These are phyloP conservation scores for Fulmarus glacialis DNA, from an alignment of 2,113 vertebrate genomes.

Conservation along the genomic window DNA sequence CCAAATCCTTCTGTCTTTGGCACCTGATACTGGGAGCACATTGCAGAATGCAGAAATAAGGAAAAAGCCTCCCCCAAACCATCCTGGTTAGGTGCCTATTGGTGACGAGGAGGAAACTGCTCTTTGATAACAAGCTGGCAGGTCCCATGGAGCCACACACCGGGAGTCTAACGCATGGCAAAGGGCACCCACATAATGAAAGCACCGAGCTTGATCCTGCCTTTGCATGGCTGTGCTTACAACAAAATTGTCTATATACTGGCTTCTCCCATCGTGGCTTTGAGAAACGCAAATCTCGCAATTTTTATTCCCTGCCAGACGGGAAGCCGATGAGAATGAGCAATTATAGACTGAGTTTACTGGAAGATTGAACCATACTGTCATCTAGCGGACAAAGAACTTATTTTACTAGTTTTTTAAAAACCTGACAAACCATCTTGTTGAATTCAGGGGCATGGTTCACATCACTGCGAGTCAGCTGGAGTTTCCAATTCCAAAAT, in stretches of 20 bases:
- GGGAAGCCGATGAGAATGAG: background rate
- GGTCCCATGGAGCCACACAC: background rate
- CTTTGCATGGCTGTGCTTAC: background rate
- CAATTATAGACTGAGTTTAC: background rate
- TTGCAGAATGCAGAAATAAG: background rate
- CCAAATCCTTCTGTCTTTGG: background rate
- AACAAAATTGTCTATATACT: background rate
- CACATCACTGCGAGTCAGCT: background rate
- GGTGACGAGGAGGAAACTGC: background rate
- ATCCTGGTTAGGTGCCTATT: background rate
- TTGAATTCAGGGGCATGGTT: background rate
- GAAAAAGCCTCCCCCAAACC: background rate
- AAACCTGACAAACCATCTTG: background rate
- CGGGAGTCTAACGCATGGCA: background rate
- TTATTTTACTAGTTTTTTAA: background rate
- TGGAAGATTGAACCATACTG: constrained; percentile 17
- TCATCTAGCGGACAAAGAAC: constrained; percentile 46
- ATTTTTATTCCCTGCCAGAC: background rate
- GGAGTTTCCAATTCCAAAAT: background rate
- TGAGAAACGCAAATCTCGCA: rapidly evolving
- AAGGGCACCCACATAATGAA: background rate
- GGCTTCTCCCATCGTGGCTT: background rate
- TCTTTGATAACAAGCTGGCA: background rate
- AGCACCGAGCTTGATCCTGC: background rate
- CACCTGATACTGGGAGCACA: background rate